Conservation (phyloP, 1,140 invertebrate genomes). For the Grapholita molesta region DNA sequence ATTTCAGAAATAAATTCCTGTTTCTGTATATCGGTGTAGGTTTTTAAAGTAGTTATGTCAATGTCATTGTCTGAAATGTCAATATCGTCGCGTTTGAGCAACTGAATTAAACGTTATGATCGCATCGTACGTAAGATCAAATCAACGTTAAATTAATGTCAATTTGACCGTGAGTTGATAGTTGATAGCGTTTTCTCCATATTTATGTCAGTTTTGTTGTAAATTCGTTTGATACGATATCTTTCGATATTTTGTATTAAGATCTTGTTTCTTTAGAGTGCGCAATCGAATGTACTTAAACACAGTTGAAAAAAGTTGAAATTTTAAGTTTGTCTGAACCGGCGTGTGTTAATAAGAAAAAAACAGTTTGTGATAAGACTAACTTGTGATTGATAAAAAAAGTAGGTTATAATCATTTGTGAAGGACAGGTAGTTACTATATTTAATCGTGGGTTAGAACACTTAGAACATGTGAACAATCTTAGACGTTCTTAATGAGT, state of each 20-base stretch:
- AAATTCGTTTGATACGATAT: background rate
- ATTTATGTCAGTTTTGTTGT: too few species aligned
- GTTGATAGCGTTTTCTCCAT: background rate
- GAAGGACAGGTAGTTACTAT: background rate
- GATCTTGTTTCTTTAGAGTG: background rate
- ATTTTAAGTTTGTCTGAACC: background rate
- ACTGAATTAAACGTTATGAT: background rate
- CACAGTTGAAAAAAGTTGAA: background rate
- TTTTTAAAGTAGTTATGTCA: background rate
- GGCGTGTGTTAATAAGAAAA: background rate
- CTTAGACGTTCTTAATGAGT: background rate
- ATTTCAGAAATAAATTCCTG: background rate
- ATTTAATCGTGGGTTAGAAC: background rate
- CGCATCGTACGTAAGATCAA: too few species aligned
- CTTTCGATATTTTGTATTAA: background rate
- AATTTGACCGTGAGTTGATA: background rate
- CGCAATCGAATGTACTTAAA: background rate
- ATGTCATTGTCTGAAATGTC: background rate
- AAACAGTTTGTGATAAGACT: background rate
- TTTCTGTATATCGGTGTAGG: background rate
- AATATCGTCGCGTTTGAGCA: background rate
- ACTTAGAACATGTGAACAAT: background rate
- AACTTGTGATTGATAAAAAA: constrained; percentile 11
- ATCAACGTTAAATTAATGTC: background rate
- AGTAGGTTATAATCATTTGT: background rate